Conservation (phyloP, 2,113 vertebrate species). For the Hyperoodon ampullatus region DNA sequence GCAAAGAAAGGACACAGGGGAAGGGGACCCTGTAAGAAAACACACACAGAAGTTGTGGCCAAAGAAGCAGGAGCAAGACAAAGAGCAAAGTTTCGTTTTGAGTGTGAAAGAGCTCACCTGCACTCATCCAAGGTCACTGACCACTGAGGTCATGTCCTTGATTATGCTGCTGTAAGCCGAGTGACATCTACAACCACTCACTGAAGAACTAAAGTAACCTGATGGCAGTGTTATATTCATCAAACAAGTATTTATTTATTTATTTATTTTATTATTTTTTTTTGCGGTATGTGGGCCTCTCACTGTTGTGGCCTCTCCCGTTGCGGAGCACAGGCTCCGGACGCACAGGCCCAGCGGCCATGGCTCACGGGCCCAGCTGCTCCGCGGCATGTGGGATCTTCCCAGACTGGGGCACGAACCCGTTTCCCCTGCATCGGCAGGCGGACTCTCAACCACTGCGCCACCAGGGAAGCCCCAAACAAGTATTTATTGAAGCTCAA, state of each 20-base stretch:
- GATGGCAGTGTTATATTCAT: neutral
- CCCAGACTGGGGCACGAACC: too few relatives aligned
- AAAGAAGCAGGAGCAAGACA: neutral
- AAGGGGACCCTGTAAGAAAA: neutral
- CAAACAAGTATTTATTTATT: neutral
- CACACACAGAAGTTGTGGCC: neutral
- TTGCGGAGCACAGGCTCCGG: too few relatives aligned
- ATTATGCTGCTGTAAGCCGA: neutral
- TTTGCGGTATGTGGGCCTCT: too few relatives aligned
- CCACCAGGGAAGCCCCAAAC: neutral
- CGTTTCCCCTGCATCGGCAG: too few relatives aligned
- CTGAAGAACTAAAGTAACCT: neutral
- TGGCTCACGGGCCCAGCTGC: too few relatives aligned
- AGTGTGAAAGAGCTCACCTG: neutral
- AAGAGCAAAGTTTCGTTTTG: neutral
- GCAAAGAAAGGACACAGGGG: neutral
- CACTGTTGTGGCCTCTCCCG: too few relatives aligned
- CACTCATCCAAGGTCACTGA: neutral
- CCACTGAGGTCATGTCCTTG: neutral
- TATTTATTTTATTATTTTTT: neutral
- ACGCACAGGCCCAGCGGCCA: too few relatives aligned
- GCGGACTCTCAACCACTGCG: too few relatives aligned
- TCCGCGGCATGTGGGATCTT: too few relatives aligned
- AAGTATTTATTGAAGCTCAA: neutral
- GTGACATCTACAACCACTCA: neutral